Evolutionary conservation across 2,797 vertebrate species (phyloP), one percentile per base, ranked within the genome.

Genomic region (Lacerta viridis): DNA sequence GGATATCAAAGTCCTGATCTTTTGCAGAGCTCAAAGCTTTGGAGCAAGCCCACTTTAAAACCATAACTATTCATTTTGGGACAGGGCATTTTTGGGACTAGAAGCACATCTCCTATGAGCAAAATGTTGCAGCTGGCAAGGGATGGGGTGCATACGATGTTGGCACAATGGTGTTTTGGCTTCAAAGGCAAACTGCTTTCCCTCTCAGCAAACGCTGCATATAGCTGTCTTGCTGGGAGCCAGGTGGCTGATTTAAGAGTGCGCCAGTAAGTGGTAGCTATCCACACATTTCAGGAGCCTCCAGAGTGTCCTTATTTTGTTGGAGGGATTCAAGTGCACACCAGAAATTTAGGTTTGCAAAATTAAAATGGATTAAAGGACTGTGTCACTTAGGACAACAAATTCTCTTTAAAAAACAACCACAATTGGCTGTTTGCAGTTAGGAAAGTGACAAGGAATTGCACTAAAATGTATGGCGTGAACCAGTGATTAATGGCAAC

Each of bases 1-100:
- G 43, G 59, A 85, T 5, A 85, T 66, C 69, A 36, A 85, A 46
- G 66, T 74, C 50, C 59, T 74, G 29, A 74, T n/a, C 41, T 84
- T 74, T 80, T 85, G 68, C 36, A 61, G 27, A 71, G 5, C 39
- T 43, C 27, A 79, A 75, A n/a, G 7, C 33, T 78, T 55, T 77
- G 20, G 20, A 77, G 15, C 6, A 71, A n/a, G 29, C 27, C 27
- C 20, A 25, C 36, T 41, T 83, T 64, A 77, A 33, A 89, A 17
- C 61, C 33, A 36, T 78, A 84, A n/a, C 17, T 77, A 23, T 39
- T 77, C 39, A 43, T 29, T 83, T 68, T n/a, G 29, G 11, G 66
- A 36, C 29, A 46, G 8, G 23, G 8, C 66, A n/a, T 4, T 29
- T 59, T 23, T 81, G 27, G 59, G 43, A 81, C 66, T 68, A 36